phyloP scores from a whole-genome alignment of 2,797 vertebrate genomes.

The Tragopan temminckii region DNA sequence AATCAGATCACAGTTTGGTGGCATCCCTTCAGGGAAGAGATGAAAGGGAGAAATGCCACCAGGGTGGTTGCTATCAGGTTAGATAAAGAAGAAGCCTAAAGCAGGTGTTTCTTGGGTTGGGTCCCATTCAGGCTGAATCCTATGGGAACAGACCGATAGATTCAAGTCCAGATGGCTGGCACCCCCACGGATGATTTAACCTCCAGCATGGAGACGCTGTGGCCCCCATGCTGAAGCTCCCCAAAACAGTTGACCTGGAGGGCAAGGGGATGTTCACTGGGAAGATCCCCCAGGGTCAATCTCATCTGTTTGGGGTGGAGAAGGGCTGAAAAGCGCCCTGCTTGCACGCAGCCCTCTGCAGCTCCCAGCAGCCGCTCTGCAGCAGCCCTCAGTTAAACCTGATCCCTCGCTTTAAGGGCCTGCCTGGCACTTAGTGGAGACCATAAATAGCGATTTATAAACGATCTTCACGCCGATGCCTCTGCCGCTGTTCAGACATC shows the following conservation, averaged over 20 bases:
- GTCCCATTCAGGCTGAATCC: accelerated
- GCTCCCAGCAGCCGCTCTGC: neutral
- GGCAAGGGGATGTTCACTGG: accelerated
- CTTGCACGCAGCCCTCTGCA: accelerated
- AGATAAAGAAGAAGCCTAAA: neutral
- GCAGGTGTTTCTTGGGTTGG: neutral
- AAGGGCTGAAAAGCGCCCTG: accelerated
- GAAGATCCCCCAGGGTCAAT: neutral
- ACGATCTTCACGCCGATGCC: conserved; percentile 71
- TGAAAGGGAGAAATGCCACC: neutral
- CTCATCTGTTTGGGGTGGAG: neutral
- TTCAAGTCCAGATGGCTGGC: neutral
- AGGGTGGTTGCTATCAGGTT: neutral
- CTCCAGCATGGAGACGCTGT: neutral
- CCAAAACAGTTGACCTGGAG: neutral
- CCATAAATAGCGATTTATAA: conserved; percentile 77
- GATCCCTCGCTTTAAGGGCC: conserved; percentile 74
- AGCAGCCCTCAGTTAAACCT: conserved; percentile 66
- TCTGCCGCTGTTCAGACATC: conserved; percentile 70
- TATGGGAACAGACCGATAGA: neutral
- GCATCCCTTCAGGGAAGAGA: neutral
- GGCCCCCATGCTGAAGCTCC: accelerated
- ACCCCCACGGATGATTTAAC: neutral
- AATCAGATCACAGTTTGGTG: neutral
- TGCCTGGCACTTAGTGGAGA: conserved; percentile 70